A percentile compares a stretch with the other conserved stretches of the same genome.
Evolutionary conservation across 2,113 vertebrate species (phyloP).

Genomic region (Datnioides undecimradiatus): DNA sequence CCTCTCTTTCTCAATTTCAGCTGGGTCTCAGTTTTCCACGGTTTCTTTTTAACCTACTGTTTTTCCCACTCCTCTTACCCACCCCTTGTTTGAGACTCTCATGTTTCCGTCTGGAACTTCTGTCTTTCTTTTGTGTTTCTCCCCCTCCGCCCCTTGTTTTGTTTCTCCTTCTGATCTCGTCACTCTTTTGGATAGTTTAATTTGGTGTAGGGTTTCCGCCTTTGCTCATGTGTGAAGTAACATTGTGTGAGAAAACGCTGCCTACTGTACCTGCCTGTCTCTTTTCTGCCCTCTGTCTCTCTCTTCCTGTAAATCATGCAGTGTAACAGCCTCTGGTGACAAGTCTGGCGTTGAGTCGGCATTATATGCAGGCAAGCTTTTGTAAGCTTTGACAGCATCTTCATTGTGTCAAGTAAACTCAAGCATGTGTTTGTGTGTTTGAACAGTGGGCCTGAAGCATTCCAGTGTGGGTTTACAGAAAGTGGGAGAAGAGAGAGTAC

Average conservation of each 20-base stretch:
- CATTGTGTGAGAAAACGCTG: slow-evolving; percentile 33
- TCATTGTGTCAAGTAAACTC: slow-evolving; percentile 31
- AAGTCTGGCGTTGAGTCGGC: slow-evolving; percentile 26
- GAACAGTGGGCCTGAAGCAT: slow-evolving; percentile 86
- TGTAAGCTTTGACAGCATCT: slow-evolving; percentile 41
- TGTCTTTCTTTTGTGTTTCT: slow-evolving; percentile 37
- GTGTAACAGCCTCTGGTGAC: slow-evolving; percentile 51
- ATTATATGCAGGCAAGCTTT: slow-evolving; percentile 19
- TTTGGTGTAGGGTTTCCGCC: slow-evolving; percentile 32
- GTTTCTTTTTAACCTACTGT: background rate
- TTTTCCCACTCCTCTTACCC: slow-evolving; percentile 15
- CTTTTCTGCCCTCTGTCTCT: background rate
- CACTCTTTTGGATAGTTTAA: slow-evolving; percentile 33
- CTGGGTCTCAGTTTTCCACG: background rate
- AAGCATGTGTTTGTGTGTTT: slow-evolving; percentile 27
- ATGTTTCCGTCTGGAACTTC: slow-evolving; percentile 31
- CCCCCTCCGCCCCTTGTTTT: slow-evolving; percentile 20
- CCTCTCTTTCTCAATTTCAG: slow-evolving; percentile 17
- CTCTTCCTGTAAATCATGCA: slow-evolving; percentile 42
- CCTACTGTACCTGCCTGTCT: slow-evolving; percentile 16
- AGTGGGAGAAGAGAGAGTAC: slow-evolving; percentile 79
- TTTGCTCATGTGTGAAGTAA: slow-evolving; percentile 43
- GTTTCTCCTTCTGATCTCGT: slow-evolving; percentile 26
- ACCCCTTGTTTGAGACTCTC: slow-evolving; percentile 27
- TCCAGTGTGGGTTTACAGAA: slow-evolving; percentile 84